phyloP scores from a whole-genome alignment of 1,140 invertebrate genomes.

The Pseudomyrmex cubaensis region DNA sequence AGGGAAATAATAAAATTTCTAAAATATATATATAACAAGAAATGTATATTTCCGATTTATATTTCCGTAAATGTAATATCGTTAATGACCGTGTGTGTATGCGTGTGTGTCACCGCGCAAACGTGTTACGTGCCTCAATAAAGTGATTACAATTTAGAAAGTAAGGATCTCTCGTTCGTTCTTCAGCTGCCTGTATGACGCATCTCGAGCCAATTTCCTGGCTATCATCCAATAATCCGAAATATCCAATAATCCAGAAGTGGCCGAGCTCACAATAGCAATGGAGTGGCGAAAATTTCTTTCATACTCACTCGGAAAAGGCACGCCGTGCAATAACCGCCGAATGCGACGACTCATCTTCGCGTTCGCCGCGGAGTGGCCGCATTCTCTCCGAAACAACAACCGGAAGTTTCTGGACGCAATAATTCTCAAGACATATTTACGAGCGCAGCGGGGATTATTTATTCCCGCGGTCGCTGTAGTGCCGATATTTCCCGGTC shows the following conservation, averaged over 20 bases:
- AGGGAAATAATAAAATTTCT: too few relatives aligned
- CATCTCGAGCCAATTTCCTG: slow-evolving; percentile 17
- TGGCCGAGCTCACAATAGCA: not conserved
- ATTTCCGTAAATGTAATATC: not conserved
- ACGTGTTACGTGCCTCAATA: not conserved
- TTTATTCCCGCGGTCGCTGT: not conserved
- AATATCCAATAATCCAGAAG: slow-evolving; percentile 4
- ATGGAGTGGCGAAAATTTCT: slow-evolving; percentile 13
- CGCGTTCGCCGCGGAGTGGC: not conserved
- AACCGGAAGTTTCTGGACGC: not conserved
- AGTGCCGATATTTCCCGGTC: not conserved
- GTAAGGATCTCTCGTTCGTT: not conserved
- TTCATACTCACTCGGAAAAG: not conserved
- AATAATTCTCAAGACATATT: slow-evolving; percentile 34
- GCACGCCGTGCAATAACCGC: not conserved
- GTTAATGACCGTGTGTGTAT: not conserved
- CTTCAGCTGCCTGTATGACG: not conserved
- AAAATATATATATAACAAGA: not conserved
- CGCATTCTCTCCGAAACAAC: not conserved
- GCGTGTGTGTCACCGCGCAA: not conserved
- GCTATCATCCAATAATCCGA: slow-evolving; percentile 36
- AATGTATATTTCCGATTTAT: not conserved
- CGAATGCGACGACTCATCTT: not conserved
- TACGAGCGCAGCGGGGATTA: not conserved
- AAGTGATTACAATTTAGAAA: not conserved